Conservation (phyloP, 2,888 invertebrate species). For the Zaprionus lineosus region DNA sequence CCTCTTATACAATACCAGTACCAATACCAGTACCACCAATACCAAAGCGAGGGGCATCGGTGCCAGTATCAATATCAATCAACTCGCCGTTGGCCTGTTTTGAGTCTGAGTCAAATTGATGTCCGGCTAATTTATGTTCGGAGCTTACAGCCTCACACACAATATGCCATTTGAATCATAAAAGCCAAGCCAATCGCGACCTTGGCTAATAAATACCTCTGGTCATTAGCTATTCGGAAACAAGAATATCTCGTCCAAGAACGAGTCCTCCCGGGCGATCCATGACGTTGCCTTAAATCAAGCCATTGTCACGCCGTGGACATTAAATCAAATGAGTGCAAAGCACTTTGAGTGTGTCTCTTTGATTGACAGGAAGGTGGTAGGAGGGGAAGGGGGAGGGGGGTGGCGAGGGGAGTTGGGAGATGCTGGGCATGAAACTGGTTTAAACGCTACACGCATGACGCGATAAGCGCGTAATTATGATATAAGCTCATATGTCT, state of each 20-base stretch:
- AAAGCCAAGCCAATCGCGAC: conserved; percentile 33
- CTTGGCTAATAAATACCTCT: conserved; percentile 45
- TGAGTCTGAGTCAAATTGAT: conserved; percentile 41
- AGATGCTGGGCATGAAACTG: too few relatives aligned
- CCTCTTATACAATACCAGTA: too few relatives aligned
- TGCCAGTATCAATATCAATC: conserved; percentile 31
- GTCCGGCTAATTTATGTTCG: conserved; percentile 51
- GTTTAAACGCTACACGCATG: neutral
- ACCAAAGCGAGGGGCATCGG: too few relatives aligned
- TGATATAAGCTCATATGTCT: too few relatives aligned
- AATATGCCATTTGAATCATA: conserved; percentile 35
- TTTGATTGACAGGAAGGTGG: too few relatives aligned
- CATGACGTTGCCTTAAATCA: too few relatives aligned
- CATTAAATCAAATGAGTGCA: conserved; percentile 20
- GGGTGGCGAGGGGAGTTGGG: too few relatives aligned
- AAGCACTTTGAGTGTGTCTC: conserved; percentile 34
- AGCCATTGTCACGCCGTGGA: too few relatives aligned
- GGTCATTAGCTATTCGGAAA: conserved; percentile 21
- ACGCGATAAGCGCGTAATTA: neutral
- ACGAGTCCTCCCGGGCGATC: too few relatives aligned
- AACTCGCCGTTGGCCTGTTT: too few relatives aligned
- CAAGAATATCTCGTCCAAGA: conserved; percentile 42
- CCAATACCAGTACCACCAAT: too few relatives aligned
- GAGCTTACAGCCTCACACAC: conserved; percentile 36
- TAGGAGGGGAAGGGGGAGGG: too few relatives aligned